Conservation (phyloP, 2,797 vertebrate genomes). For the Pseudochromis fuscus region DNA sequence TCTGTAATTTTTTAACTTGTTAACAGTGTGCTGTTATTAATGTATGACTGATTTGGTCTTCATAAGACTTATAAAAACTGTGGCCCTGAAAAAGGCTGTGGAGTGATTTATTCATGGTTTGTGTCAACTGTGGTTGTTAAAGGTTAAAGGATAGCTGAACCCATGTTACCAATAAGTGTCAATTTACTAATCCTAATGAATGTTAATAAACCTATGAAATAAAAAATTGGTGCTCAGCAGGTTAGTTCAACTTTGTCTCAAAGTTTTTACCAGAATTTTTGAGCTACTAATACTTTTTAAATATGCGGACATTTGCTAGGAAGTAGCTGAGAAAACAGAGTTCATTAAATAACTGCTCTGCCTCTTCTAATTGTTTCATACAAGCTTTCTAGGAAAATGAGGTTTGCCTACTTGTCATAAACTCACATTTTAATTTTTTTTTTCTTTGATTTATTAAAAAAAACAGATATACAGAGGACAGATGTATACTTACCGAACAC, state of each 20-base stretch:
- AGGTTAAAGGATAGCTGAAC: background rate
- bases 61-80: conserved; percentile 80
- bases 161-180: too few relatives aligned
- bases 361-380: background rate
- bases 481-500: too few relatives aligned
- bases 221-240: background rate
- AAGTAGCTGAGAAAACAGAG: background rate
- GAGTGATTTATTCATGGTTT: conserved; percentile 34
- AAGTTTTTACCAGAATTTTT: too few relatives aligned
- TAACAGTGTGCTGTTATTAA: conserved; percentile 30
- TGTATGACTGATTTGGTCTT: conserved; percentile 75
- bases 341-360: too few relatives aligned
- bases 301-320: background rate
- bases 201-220: too few relatives aligned
- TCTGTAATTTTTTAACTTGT: conserved; percentile 37
- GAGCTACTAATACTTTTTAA: too few relatives aligned
- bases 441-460: too few relatives aligned
- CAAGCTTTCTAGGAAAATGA: background rate
- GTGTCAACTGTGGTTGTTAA: background rate
- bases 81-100: conserved; percentile 23
- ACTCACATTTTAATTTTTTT: too few relatives aligned
- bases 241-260: too few relatives aligned
- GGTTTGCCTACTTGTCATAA: too few relatives aligned
- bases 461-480: too few relatives aligned
- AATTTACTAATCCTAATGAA: too few relatives aligned